Percentiles rank a stretch among this genome's conserved stretches.
phyloP scores from a whole-genome alignment of 2,888 invertebrate species.

The Scaptomyza polygonia region DNA sequence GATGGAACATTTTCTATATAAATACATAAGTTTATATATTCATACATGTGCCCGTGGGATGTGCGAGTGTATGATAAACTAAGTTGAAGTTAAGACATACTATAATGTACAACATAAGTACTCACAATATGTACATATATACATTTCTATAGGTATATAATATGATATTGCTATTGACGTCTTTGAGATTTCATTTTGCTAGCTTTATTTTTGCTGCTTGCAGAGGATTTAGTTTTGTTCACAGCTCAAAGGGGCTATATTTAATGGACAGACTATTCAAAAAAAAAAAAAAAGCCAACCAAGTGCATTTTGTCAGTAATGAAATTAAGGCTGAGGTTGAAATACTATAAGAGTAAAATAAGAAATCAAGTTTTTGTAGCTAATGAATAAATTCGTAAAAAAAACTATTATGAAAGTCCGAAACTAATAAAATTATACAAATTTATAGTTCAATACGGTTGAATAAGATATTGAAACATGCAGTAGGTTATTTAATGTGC shows the following conservation, averaged over 20 bases:
- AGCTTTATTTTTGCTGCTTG: slow-evolving; percentile 4
- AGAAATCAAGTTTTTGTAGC: slow-evolving; percentile 10
- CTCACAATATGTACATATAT: not conserved
- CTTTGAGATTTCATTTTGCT: slow-evolving; percentile 13
- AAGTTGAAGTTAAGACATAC: slow-evolving; percentile 20
- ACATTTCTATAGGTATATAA: not conserved
- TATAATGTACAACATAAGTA: not conserved
- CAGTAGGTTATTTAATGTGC: not conserved
- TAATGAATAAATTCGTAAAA: not conserved
- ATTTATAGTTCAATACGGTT: not conserved
- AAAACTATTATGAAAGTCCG: slow-evolving; percentile 3
- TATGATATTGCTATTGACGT: slow-evolving; percentile 11
- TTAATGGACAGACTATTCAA: not conserved
- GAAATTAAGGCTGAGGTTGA: not conserved
- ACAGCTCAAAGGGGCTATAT: not conserved
- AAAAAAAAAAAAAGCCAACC: not conserved
- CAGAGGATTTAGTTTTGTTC: not conserved
- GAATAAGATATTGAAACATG: not conserved
- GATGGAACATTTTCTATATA: slow-evolving; percentile 45
- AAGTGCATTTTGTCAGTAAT: not conserved
- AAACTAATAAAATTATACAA: not conserved
- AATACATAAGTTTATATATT: slow-evolving; percentile 6
- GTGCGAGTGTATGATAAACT: slow-evolving; percentile 29
- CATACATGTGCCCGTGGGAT: slow-evolving; percentile 1
- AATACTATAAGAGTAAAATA: not conserved